These are phyloP conservation scores for Acanthosoma haemorrhoidale DNA, from an alignment of 2,888 invertebrate species.

Conservation along the genomic window DNA sequence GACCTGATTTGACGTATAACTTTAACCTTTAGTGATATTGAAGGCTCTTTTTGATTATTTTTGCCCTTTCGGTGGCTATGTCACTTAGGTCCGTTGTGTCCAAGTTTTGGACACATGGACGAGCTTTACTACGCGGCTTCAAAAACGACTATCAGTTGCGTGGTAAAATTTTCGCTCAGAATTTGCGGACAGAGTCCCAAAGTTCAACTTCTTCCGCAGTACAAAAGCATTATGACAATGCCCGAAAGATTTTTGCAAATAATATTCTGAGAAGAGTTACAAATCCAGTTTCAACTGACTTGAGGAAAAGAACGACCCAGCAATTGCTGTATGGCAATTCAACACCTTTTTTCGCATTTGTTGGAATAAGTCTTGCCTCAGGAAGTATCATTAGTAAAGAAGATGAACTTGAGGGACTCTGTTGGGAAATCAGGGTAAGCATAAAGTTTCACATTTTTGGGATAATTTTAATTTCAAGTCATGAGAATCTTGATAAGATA, in stretches of 20 bases:
- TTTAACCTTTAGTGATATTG: slow-evolving; percentile 23
- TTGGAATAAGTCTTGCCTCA: slow-evolving; percentile 67
- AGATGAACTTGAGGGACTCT: slow-evolving; percentile 70
- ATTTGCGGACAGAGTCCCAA: neutral
- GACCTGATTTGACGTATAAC: slow-evolving; percentile 20
- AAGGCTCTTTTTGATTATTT: neutral
- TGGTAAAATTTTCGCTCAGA: neutral
- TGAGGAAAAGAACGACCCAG: slow-evolving; percentile 37
- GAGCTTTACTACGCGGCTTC: neutral
- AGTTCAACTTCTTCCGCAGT: slow-evolving; percentile 31
- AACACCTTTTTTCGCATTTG: slow-evolving; percentile 66
- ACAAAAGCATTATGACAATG: slow-evolving; percentile 47
- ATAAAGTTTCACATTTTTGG: too few relatives aligned
- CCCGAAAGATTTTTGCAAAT: slow-evolving; percentile 61
- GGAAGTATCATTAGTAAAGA: slow-evolving; percentile 69
- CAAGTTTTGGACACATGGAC: slow-evolving; percentile 21
- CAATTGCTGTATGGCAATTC: slow-evolving; percentile 46
- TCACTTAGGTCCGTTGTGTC: slow-evolving; percentile 24
- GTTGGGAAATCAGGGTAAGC: slow-evolving; percentile 67
- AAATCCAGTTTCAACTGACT: slow-evolving; percentile 54
- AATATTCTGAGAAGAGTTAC: slow-evolving; percentile 65
- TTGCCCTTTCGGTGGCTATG: neutral
- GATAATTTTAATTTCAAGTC: too few relatives aligned
- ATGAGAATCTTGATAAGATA: too few relatives aligned
- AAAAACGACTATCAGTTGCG: neutral